These are phyloP conservation scores for Melangyna quadrimaculata DNA, from an alignment of 2,888 invertebrate species.

Conservation along the genomic window DNA sequence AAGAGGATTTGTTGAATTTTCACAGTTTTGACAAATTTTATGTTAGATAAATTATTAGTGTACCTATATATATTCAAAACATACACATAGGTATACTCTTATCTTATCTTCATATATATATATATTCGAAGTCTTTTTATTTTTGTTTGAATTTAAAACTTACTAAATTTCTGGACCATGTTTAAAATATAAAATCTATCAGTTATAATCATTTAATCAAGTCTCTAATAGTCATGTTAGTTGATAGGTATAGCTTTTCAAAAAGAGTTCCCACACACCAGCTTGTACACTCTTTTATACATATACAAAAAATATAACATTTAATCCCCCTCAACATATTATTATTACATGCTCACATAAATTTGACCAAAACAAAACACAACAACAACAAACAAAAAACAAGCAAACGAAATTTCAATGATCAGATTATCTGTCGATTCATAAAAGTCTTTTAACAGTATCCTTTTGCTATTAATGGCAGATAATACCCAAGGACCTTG, in stretches of 20 bases:
- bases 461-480: slow-evolving; percentile 46
- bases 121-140: no score
- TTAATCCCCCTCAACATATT: not conserved
- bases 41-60: no score
- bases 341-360: not conserved
- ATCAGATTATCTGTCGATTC: slow-evolving; percentile 66
- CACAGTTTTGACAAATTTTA: no score
- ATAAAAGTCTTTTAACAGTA: slow-evolving; percentile 55
- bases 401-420: slow-evolving; percentile 63
- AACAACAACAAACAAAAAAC: not conserved
- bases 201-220: not conserved
- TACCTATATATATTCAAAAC: no score
- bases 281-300: not conserved
- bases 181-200: no score
- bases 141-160: no score
- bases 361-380: slow-evolving; percentile 15
- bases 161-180: no score
- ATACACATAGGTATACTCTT: no score
- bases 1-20: no score
- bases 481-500: slow-evolving; percentile 63
- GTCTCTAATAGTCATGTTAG: not conserved
- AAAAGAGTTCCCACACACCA: slow-evolving; percentile 12
- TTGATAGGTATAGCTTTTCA: not conserved
- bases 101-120: no score
- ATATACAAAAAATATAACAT: not conserved